Evolutionary conservation across 2,888 invertebrate genomes (phyloP).

Genomic region (Pyrgus malvae): DNA sequence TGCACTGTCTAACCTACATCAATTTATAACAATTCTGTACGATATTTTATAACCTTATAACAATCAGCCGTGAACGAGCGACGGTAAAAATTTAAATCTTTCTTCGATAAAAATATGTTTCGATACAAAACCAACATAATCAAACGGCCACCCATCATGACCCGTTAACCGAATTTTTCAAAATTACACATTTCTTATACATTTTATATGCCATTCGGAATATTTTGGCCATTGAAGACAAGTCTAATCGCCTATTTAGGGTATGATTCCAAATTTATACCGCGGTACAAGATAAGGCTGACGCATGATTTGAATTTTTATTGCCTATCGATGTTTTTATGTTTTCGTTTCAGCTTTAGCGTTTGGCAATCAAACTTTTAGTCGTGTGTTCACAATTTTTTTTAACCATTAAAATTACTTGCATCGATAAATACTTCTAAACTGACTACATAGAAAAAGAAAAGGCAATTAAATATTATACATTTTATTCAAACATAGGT

Average conservation of each 20-base stretch:
- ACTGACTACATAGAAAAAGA: too few relatives aligned
- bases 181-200: constrained; percentile 17
- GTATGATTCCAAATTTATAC: constrained; percentile 36
- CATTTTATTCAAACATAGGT: too few relatives aligned
- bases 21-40: too few relatives aligned
- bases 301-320: constrained; percentile 44
- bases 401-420: too few relatives aligned
- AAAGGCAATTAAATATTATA: too few relatives aligned
- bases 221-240: constrained; percentile 7
- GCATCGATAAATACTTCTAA: too few relatives aligned
- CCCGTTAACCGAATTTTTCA: constrained; percentile 13
- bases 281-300: constrained; percentile 29
- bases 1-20: too few relatives aligned
- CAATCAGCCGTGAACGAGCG: too few relatives aligned
- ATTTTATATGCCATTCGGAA: constrained; percentile 17
- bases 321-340: constrained; percentile 33
- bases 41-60: background rate
- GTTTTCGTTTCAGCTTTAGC: constrained; percentile 3
- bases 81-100: constrained; percentile 2
- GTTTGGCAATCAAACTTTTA: background rate
- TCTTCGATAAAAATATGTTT: constrained; percentile 1
- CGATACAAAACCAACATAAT: background rate
- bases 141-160: constrained; percentile 12
- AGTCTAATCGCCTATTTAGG: constrained; percentile 37
- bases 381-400: background rate